Percentiles rank a stretch among this genome's conserved stretches.
Evolutionary conservation across 2,797 vertebrate species (phyloP).

Genomic region (Pelochelys cantorii): DNA sequence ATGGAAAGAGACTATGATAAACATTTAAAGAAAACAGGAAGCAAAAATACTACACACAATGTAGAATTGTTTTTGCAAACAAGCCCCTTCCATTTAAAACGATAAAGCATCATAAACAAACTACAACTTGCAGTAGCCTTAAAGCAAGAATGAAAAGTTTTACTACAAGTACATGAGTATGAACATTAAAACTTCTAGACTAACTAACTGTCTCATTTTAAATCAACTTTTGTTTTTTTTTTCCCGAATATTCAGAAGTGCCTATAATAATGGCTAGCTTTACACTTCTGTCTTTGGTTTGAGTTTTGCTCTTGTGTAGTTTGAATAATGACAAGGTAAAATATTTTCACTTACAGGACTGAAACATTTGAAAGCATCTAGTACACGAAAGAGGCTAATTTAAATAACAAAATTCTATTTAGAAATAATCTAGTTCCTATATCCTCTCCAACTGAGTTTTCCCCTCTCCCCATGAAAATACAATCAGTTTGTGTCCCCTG

Average conservation of each 20-base stretch:
- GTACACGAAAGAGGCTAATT: background rate
- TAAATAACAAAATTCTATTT: background rate
- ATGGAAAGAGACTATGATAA: background rate
- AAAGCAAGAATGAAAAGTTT: background rate
- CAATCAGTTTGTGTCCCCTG: background rate
- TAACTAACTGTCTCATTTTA: background rate
- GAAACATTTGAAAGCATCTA: background rate
- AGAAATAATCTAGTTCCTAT: background rate
- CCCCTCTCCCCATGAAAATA: background rate
- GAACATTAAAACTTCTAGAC: background rate
- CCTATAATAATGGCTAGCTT: background rate
- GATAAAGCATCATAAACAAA: accelerated
- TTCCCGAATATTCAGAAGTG: background rate
- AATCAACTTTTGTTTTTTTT: background rate
- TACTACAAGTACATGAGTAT: background rate
- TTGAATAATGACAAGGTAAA: background rate
- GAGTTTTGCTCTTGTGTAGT: background rate
- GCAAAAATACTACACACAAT: background rate
- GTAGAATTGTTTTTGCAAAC: background rate
- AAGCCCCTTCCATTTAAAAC: background rate
- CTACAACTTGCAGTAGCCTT: background rate
- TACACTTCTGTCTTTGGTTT: background rate
- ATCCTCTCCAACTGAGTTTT: background rate
- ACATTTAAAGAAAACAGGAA: background rate
- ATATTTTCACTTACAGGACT: background rate